Evolutionary conservation across 2,888 invertebrate genomes (phyloP), one percentile per base, ranked within the genome.

Genomic region (Drosophila yooni): DNA sequence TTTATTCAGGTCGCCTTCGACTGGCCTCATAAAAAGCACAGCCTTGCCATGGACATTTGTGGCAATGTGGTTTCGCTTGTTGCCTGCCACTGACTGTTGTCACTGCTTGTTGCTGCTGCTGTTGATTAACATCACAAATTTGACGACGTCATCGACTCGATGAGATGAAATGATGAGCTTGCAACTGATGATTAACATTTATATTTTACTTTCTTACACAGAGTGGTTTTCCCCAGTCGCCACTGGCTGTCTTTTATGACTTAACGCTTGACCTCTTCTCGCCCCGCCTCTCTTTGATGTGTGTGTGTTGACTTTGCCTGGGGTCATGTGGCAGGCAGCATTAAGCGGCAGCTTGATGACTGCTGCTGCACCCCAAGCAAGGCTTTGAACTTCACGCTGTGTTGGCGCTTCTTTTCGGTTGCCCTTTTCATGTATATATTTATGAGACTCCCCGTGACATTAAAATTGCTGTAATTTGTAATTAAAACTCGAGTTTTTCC

Each of bases 331-430:
- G 25, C 46, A 46, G 4, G 21, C 46, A 25, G 46, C 46, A 15
- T 46, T 25, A 18, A 46, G 46, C 25, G 25, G 46, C 25, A 25
- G 15, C 46, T 46, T 46, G 46, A 46, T 57, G 64, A 60, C 56
- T 58, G 65, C 68, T 59, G 21, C 29, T 57, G 58, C 50, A 29
- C 70, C 66, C 74, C 68, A 62, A 51, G 48, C 75, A 72, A 85
- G 79, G 82, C 83, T 83, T 83, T 89, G 85, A 84, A 89, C 89
- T 88, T 84, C 75, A 84, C 71, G 89, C 89, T 78, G 84, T 74
- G 72, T 59, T 83, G 89, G 74, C 78, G 81, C 81, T 79, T 66
- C 76, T 78, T 70, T 31, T 66, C 70, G 46, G 46, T 46, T 46
- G 25, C 21, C 46, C 25, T 25, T 46, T 46, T 46, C 15, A 46